Base-by-base conservation (phyloP, 2,888 invertebrate genomes). In the Troides helena region DNA sequence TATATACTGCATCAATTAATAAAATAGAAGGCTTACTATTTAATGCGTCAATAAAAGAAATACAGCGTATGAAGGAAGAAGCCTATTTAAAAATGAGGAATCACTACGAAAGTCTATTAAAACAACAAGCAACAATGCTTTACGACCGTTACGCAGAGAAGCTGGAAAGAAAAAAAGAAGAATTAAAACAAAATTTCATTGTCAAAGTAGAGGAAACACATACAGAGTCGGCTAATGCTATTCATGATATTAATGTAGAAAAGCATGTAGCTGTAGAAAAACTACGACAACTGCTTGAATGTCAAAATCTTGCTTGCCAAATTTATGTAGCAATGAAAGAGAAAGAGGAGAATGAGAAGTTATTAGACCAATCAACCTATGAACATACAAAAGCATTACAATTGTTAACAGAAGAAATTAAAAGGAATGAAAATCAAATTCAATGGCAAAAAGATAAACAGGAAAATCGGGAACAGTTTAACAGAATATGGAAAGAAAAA, bases 251-350 rank as follows among this genome's bases (percentile, higher is more conserved):
- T 17, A 87, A 87, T 21, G 74, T 87, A 1, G 90, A 91, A 69
- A 92, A 91, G 77, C 87, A 88, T 72, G 68, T 81, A n/a, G 83
- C 85, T 39, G 74, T 90, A 68, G 88, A 90, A 73, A 91, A 87
- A 64, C 63, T 89, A 17, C 78, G 87, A 65, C 78, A 86, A 57
- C 75, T 84, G 30, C 76, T 90, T 3, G 83, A 89, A 76, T 87
- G 86, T 73, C 86, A 87, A 76, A 91, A 87, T 67, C 76, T 91
- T n/a, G 92, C 92, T 12, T 91, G 92, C 78, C 86, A 88, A 79
- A 80, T 89, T 14, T 92, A 92, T 74, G 86, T 92, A 1, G 88
- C 89, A n/a, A 69, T 90, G 23, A 91, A 89, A 77, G 92, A 92
- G 76, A 81, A 83, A 72, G 86, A 88, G 68, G 85, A 82, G 72